Percentiles rank a stretch among this genome's conserved stretches.
These are phyloP conservation scores for Melanotaenia boesemani DNA, from an alignment of 2,797 vertebrate genomes.

Conservation along the genomic window DNA sequence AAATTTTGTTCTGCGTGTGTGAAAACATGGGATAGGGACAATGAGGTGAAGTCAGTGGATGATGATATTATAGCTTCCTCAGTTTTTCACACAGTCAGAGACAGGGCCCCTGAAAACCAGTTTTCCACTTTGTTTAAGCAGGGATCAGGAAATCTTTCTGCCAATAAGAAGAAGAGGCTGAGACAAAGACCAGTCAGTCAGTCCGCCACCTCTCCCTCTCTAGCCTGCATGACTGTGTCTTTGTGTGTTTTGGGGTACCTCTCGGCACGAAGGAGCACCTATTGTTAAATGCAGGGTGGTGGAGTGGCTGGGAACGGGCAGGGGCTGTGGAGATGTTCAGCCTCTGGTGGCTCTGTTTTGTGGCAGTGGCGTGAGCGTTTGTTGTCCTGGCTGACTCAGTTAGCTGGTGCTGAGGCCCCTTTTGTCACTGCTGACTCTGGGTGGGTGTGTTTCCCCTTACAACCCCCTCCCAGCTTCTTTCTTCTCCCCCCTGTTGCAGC, in stretches of 20 bases:
- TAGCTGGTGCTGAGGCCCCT: conserved; percentile 72
- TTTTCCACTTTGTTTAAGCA: conserved; percentile 64
- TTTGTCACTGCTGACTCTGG: conserved; percentile 77
- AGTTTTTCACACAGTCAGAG: conserved; percentile 27
- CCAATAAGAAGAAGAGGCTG: conserved; percentile 61
- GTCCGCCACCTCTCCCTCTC: conserved; percentile 59
- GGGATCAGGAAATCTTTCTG: conserved; percentile 68
- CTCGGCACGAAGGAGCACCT: conserved; percentile 58
- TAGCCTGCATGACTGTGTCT: conserved; percentile 36
- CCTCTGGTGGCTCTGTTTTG: conserved; percentile 74
- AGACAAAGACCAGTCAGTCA: conserved; percentile 75
- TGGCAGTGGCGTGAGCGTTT: conserved; percentile 68
- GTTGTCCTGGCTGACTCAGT: conserved; percentile 71
- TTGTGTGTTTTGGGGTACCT: conserved; percentile 68
- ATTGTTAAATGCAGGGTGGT: conserved; percentile 68
- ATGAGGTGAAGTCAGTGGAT: conserved; percentile 32
- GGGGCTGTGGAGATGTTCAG: conserved; percentile 71
- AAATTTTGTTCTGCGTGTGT: conserved; percentile 60
- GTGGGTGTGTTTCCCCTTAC: conserved; percentile 65
- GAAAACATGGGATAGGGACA: conserved; percentile 40
- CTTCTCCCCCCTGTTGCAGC: conserved; percentile 77
- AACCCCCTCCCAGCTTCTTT: conserved; percentile 76
- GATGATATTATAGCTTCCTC: conserved; percentile 9
- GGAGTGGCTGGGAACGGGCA: conserved; percentile 78
- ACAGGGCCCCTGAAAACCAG: conserved; percentile 43